Evolutionary conservation across 2,888 invertebrate genomes (phyloP), one percentile per base, ranked within the genome.

Genomic region (Capitulum mitella): DNA sequence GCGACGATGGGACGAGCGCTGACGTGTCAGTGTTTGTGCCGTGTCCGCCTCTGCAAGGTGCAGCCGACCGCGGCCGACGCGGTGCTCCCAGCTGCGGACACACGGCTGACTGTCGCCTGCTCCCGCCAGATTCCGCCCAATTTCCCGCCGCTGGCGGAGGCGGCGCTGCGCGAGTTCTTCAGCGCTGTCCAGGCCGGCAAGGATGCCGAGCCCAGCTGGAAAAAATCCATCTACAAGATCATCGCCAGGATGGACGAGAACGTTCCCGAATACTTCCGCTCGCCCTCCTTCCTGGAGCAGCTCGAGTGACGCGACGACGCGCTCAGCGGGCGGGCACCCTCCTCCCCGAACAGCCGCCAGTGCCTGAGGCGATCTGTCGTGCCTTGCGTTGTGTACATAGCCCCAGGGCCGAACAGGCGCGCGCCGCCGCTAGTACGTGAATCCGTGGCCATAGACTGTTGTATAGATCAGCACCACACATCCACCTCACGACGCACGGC

Each of bases 171-270:
- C 83, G 99, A 99, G 89, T 99, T 99, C 90, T 99, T 95, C 92
- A 94, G 96, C 88, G 95, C 99, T 83, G 94, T 99, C 86, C 93
- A 94, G 86, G 92, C 93, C 85, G 96, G 95, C 83, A 97, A 98
- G 88, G 99, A 99, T 88, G 90, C 92, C 80, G 99, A 99, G 86
- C 98, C 98, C 87, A 98, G 98, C 85, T 99, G 99, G 99, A 99
- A 99, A 90, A 99, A 99, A 88, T 93, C 97, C 85, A 99, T 99
- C 88, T 99, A 99, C 91, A 99, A 99, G 85, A 93, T 99, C 85
- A 99, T 99, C 88, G 97, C 98, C 84, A 92, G 98, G 86, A 90
- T 99, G 88, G 99, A 99, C 89, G 98, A 98, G 88, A 93, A 93
- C 82, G 95, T 99, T 85, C 99, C 99, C 83, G 99, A 99, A 87